A percentile compares a stretch with the other conserved stretches of the same genome.
These are phyloP conservation scores for Melanostoma mellinum DNA, from an alignment of 2,888 invertebrate species.

Conservation along the genomic window DNA sequence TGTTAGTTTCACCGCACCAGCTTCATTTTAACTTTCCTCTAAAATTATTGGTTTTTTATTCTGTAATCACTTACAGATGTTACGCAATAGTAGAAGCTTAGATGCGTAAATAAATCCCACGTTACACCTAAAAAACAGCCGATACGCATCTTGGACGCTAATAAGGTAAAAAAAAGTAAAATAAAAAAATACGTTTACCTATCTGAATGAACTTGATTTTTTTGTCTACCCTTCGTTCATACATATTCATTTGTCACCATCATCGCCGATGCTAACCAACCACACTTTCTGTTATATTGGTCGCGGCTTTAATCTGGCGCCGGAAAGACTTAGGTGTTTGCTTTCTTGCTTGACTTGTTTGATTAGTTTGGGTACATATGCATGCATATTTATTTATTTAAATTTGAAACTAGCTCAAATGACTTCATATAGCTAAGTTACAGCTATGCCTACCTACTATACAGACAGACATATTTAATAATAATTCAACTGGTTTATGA, in stretches of 20 bases:
- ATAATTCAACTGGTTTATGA: conserved; percentile 61
- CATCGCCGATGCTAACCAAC: conserved; percentile 4
- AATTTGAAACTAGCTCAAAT: conserved; percentile 69
- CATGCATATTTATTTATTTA: conserved; percentile 59
- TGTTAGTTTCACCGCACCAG: neutral
- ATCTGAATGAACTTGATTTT: conserved; percentile 60
- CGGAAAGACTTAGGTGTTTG: conserved; percentile 63
- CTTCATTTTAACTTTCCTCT: neutral
- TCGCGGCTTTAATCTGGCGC: conserved; percentile 62
- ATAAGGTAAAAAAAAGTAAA: conserved; percentile 11
- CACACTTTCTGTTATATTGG: conserved; percentile 20
- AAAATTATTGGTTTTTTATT: conserved; percentile 15
- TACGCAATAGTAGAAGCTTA: conserved; percentile 20
- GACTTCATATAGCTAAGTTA: conserved; percentile 42
- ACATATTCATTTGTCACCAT: conserved; percentile 41
- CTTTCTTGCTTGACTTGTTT: conserved; percentile 42
- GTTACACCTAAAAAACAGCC: conserved; percentile 3
- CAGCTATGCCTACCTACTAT: neutral
- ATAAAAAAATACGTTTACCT: conserved; percentile 6
- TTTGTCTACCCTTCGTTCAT: conserved; percentile 2
- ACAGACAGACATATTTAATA: conserved; percentile 24
- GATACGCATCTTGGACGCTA: conserved; percentile 23
- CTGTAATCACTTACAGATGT: conserved; percentile 3
- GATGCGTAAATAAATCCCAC: conserved; percentile 39
- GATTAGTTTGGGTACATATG: conserved; percentile 39